Conservation (phyloP, 64 coral and sea anemone genomes). For the Actinia equina region DNA sequence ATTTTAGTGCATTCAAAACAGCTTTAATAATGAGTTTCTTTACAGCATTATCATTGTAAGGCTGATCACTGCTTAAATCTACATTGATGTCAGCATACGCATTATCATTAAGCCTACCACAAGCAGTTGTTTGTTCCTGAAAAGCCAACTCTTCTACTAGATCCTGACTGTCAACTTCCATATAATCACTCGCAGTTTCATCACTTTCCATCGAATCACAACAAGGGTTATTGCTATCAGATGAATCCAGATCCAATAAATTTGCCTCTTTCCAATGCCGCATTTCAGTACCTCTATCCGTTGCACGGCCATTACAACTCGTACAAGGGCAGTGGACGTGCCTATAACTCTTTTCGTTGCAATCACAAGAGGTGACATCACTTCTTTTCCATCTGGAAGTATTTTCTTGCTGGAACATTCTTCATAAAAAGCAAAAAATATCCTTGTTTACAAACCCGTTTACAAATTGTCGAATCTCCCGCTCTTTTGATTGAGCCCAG, state of each 20-base stretch:
- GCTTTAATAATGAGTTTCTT: conserved; percentile 54
- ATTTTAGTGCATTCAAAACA: conserved; percentile 69
- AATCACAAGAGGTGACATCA: conserved; percentile 41
- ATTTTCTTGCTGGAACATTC: background rate
- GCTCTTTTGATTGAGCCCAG: no score
- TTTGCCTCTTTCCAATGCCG: conserved; percentile 41
- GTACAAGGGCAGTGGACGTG: conserved; percentile 64
- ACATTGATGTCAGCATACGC: no score
- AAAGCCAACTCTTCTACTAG: no score
- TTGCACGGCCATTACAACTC: conserved; percentile 41
- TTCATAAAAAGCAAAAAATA: no score
- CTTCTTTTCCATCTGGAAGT: conserved; percentile 23
- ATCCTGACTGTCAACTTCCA: no score
- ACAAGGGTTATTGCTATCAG: background rate
- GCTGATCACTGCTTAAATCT: no score
- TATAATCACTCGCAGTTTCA: no score
- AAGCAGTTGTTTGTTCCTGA: no score
- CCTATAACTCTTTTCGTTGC: conserved; percentile 30
- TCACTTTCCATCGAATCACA: no score
- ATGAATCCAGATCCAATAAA: background rate
- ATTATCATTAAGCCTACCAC: background rate
- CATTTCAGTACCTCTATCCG: conserved; percentile 35
- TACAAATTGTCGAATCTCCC: no score
- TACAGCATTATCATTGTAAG: background rate
- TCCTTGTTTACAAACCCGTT: no score